Evolutionary conservation across 2,888 invertebrate genomes (phyloP), one percentile per base, ranked within the genome.

Genomic region (Hirtodrosophila trivittata): DNA sequence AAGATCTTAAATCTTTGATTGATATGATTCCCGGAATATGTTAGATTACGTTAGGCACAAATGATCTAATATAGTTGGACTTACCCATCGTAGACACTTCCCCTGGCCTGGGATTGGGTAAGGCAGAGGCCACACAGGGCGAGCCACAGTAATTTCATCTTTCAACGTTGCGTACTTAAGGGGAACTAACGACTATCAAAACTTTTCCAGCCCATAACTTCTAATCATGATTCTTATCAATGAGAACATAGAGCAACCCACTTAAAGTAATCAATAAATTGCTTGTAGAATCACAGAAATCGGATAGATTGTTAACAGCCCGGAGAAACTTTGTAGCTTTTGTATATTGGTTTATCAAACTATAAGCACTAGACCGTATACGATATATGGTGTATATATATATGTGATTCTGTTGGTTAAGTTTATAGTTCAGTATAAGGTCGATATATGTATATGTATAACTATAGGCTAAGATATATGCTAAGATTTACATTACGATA

Each of bases 1-100:
- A 87, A 89, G 21, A 89, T 55, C 66, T 88, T 88, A 39, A 66
- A 89, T 1, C 88, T 88, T 10, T 0, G 10, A 1, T 33, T 3
- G 0, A 30, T 13, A 12, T n/a, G 10, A 35, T 18, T 30, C 7
- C 0, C 1, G 16, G 1, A 0, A 1, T n/a, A n/a, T n/a, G n/a
- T n/a, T n/a, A n/a, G n/a, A n/a, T n/a, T n/a, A n/a, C n/a, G n/a
- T n/a, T n/a, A n/a, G n/a, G n/a, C n/a, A n/a, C n/a, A n/a, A n/a
- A n/a, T n/a, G n/a, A n/a, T n/a, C n/a, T n/a, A n/a, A 5, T 1
- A 25, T 25, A 3, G 4, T 25, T 6, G 25, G 25, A 54, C 76
- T 60, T 28, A 82, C 81, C 81, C 81, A 7, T 81, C 71, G 21
- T 77, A 84, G 37, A 37, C 28, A 30, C 54, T 66, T 8, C 38